A percentile compares a stretch with the other conserved stretches of the same genome.
Conservation (phyloP, 2,113 vertebrate genomes). For the Felis chaus region DNA sequence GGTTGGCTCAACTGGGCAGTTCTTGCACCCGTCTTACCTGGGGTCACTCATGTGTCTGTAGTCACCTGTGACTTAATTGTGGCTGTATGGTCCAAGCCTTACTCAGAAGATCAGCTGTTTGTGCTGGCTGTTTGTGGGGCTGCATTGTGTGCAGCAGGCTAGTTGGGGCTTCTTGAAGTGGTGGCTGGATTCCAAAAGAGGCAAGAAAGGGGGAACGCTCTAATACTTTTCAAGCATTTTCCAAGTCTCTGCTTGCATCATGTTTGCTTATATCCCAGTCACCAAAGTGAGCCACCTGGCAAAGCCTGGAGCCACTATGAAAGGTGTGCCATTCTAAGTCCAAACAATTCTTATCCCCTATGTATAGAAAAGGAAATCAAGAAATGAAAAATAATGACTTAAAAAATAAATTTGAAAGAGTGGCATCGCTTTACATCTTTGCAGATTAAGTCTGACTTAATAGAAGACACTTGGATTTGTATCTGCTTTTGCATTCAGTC, state of each 20-base stretch:
- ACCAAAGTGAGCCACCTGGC: neutral
- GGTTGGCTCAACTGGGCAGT: neutral
- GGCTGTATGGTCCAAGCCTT: neutral
- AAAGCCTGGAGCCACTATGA: neutral
- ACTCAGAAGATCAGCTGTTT: neutral
- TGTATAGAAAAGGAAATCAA: neutral
- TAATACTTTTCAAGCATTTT: neutral
- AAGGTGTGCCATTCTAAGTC: neutral
- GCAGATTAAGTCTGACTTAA: neutral
- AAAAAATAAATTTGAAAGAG: constrained; percentile 5
- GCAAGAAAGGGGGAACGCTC: neutral
- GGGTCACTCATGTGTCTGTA: neutral
- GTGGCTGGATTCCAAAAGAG: neutral
- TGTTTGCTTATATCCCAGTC: neutral
- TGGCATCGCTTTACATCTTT: constrained; percentile 1
- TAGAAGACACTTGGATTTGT: neutral
- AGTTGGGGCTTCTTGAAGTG: neutral
- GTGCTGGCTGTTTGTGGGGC: neutral
- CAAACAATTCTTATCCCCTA: neutral
- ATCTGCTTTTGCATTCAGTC: constrained; percentile 8
- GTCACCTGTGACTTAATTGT: neutral
- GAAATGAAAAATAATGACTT: neutral
- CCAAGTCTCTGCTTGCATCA: neutral
- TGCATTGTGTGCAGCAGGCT: neutral
- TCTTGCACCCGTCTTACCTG: neutral